Evolutionary conservation across 2,888 invertebrate genomes (phyloP).

Genomic region (Epinotia ramella): DNA sequence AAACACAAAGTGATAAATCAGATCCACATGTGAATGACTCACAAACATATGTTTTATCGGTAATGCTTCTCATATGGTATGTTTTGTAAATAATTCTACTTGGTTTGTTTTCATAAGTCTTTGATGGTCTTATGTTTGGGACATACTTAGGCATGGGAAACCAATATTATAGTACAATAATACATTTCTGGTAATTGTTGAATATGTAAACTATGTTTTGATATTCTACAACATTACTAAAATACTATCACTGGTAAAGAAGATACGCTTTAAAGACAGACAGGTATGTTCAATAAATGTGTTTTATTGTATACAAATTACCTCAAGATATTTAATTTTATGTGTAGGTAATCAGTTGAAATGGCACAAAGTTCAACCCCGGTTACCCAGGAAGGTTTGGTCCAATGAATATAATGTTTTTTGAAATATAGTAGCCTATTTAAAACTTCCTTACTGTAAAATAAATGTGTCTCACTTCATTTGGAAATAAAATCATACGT

Average conservation of each 20-base stretch:
- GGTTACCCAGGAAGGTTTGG: too few relatives aligned
- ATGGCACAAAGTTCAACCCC: not conserved
- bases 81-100: constrained; percentile 41
- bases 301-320: not conserved
- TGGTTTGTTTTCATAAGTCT: constrained; percentile 23
- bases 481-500: too few relatives aligned
- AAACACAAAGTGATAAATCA: constrained; percentile 52
- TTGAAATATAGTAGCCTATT: too few relatives aligned
- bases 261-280: not conserved
- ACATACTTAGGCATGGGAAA: not conserved
- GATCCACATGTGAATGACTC: constrained; percentile 67
- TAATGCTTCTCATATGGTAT: constrained; percentile 50
- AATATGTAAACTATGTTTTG: not conserved
- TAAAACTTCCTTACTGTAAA: too few relatives aligned
- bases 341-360: not conserved
- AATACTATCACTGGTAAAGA: not conserved
- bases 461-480: not conserved
- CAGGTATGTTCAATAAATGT: not conserved
- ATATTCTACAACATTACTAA: not conserved
- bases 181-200: not conserved
- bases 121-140: not conserved
- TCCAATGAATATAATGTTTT: not conserved
- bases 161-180: not conserved
- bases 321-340: not conserved
- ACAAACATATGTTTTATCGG: constrained; percentile 59